phyloP scores from a whole-genome alignment of 2,113 vertebrate genomes.

The Danionella cerebrum region DNA sequence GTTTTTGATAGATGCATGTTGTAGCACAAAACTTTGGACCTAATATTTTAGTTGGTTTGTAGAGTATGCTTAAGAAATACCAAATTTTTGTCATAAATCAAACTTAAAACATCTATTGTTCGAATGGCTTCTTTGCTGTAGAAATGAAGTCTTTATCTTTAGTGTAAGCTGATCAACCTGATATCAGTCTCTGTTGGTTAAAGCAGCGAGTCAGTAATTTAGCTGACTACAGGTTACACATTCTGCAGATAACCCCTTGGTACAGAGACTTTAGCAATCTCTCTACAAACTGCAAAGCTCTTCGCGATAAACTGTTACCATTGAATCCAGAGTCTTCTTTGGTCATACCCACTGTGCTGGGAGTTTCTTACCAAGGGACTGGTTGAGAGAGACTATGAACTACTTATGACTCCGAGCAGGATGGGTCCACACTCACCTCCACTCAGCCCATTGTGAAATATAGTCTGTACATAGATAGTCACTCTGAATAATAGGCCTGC shows the following conservation, averaged over 20 bases:
- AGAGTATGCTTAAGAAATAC: no score
- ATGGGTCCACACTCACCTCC: conserved; percentile 70
- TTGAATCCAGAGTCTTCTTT: neutral
- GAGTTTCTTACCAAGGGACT: neutral
- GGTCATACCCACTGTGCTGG: neutral
- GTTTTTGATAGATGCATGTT: no score
- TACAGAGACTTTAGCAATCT: conserved; percentile 1
- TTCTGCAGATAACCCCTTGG: neutral
- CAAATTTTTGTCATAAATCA: no score
- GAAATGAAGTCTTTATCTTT: no score
- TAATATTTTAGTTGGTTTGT: no score
- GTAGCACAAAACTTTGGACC: no score
- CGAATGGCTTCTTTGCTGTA: no score
- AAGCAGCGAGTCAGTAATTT: no score
- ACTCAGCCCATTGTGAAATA: conserved; percentile 82
- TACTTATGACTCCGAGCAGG: conserved; percentile 2
- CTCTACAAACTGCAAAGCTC: neutral
- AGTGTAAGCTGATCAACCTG: no score
- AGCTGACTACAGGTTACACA: no score
- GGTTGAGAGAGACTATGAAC: conserved; percentile 11
- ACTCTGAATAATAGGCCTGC: conserved; percentile 97
- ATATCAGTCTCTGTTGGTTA: no score
- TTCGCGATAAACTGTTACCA: conserved; percentile 3
- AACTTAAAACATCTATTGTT: no score
- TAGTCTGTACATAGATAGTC: conserved; percentile 94